Evolutionary conservation across 2,113 vertebrate species (phyloP), one percentile per base, ranked within the genome.

Genomic region (Phyllopteryx taeniolatus): DNA sequence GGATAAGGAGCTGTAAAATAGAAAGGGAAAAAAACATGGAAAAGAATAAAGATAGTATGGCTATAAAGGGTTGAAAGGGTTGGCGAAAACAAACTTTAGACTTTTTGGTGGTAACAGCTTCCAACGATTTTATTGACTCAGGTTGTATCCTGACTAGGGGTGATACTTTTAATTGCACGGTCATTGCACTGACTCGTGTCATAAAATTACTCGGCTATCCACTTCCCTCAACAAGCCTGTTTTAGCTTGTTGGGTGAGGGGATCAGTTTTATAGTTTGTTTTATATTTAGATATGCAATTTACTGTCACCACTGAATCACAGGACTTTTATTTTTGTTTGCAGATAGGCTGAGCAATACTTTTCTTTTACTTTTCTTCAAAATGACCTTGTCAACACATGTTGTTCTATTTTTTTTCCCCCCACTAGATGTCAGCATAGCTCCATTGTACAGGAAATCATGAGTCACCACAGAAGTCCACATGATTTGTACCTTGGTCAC

Each of bases 371-470:
- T 39, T 43, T 43, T n/a, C 4, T 44, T 10, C 3, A 11, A n/a
- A 67, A 49, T 51, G 6, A 54, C 7, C 22, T 14, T 27, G 43
- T 43, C 1, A 4, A 65, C 8, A 49, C 10, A 3, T 47, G 22
- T 15, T 1, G 5, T 60, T n/a, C 20, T 2, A 8, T 13, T 35
- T 71, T 0, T 71, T 65, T 83, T 6, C 35, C 35, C 35, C 35
- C 78, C 87, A 82, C 31, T 70, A 85, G 83, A 71, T 84, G 82
- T 72, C 83, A 84, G 76, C 66, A 70, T 56, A 76, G 42, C n/a
- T 51, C 10, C 2, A 17, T 13, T 27, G 31, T 0, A 44, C 9
- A 51, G 20, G 19, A 54, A 69, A 33, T 13, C 31, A 35, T 46
- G 33, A 27, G 22, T n/a, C 39, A 15, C 22, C 62, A 13, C 20